Percentiles rank a stretch among this genome's conserved stretches.
Evolutionary conservation across 2,888 invertebrate species (phyloP).

Genomic region (Uloborus plumipes): DNA sequence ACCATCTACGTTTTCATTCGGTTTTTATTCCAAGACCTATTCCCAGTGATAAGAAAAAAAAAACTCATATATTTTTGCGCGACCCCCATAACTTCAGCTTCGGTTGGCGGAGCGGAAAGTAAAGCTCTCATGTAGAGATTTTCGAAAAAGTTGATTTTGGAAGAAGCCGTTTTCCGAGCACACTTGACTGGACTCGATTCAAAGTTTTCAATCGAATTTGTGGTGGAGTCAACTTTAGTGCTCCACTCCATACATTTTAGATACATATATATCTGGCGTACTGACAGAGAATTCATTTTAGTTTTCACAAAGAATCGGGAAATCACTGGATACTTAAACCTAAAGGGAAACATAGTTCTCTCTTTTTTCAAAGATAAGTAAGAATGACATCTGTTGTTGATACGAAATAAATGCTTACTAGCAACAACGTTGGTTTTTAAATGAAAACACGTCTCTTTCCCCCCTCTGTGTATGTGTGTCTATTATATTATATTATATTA

Average conservation of each 20-base stretch:
- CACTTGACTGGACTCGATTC: slow-evolving; percentile 46
- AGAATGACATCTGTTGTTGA: slow-evolving; percentile 31
- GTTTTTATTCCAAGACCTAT: too few species aligned
- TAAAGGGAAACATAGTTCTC: slow-evolving; percentile 5
- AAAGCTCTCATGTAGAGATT: slow-evolving; percentile 54
- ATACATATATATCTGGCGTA: neutral
- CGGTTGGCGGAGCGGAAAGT: slow-evolving; percentile 53
- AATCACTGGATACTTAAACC: slow-evolving; percentile 18
- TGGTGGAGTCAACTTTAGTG: slow-evolving; percentile 27
- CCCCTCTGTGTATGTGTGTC: too few species aligned
- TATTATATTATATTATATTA: too few species aligned
- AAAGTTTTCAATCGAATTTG: slow-evolving; percentile 56
- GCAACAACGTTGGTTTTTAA: neutral
- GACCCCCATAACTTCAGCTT: slow-evolving; percentile 26
- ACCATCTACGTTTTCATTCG: too few species aligned
- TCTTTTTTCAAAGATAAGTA: neutral
- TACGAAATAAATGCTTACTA: slow-evolving; percentile 32
- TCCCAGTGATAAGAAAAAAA: neutral
- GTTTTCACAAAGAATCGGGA: slow-evolving; percentile 12
- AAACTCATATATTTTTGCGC: slow-evolving; percentile 36
- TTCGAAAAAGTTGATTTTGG: slow-evolving; percentile 45
- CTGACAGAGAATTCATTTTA: slow-evolving; percentile 17
- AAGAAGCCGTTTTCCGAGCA: slow-evolving; percentile 34
- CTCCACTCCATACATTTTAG: slow-evolving; percentile 6
- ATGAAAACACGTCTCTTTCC: too few species aligned